Evolutionary conservation across 53 echinoderm and acorn worm genomes (phyloP), one percentile per base, ranked within the genome.

Genomic region (Echinometra lucunter): DNA sequence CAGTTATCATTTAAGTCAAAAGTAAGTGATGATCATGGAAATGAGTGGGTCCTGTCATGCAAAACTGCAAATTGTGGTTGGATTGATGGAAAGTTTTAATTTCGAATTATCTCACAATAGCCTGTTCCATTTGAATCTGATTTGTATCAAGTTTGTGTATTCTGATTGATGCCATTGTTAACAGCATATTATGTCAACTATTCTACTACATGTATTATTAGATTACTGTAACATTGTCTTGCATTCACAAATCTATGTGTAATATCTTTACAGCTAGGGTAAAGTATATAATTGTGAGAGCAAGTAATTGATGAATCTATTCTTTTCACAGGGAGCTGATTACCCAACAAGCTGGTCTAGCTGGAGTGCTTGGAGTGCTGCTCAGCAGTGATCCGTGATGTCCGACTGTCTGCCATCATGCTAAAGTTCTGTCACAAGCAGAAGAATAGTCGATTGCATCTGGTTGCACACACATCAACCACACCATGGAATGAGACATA

Each of bases 281-380:
- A 13, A 78, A 78, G 19, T 78, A 23, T 78, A 18, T 47, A 38
- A 40, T 78, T 78, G 28, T 34, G 30, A 35, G 13, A 35, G 34
- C 72, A 27, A 72, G 32, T 19, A 80, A 18, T 44, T 44, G 28
- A 47, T 47, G 11, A 45, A 85, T 85, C 12, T 10, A 8, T 13
- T 49, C 85, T 49, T 82, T 17, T 42, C 12, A 30, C 85, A 85
- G 89, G 89, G 60, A 8, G 58, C 57, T 45, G 60, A 89, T 45
- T 88, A 88, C 66, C 90, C 90, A 45, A 69, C 45, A 23, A 91
- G 91, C 45, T 91, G 91, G 91, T 40, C 45, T 45, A 91, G 91
- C 69, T 91, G 91, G 91, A 45, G 66, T 28, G 66, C 91, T 40
- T 91, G 90, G 90, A 63, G 90, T 90, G 38, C 85, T 47, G 85